Evolutionary conservation across 2,888 invertebrate species (phyloP), one percentile per base, ranked within the genome.

Genomic region (Heteromyza rotundicornis): DNA sequence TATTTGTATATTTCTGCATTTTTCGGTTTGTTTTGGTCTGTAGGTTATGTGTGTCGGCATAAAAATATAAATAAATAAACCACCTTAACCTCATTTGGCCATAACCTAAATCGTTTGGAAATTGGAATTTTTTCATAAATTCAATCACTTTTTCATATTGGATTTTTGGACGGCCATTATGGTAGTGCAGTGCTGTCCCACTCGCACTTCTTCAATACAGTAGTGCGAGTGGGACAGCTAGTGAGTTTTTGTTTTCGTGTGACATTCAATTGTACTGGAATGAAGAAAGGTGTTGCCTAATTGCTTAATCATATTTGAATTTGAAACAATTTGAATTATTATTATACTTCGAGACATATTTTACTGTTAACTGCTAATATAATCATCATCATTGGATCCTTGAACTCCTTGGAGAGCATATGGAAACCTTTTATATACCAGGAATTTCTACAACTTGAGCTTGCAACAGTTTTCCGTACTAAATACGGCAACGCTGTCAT

Each of bases 41-140:
- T 7, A 40, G 40, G 40, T 40, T 40, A 40, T 40, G 16, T n/a
- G 40, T 40, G 10, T 3, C n/a, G 16, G 16, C 40, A 40, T 3
- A 40, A 40, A 40, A 40, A 47, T 19, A 47, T 19, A 47, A 19
- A 77, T 78, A 78, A 78, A 79, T 79, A 80, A 76, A 74, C 66
- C 57, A 62, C 64, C 76, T 75, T 76, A 76, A 76, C 75, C 75
- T 76, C 74, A 75, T 71, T 75, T 71, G 63, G 63, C 67, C 74
- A 74, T 72, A 72, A 71, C 69, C 70, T 74, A 68, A 27, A 62
- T 57, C 70, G 67, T 66, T 63, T 74, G 71, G 70, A 70, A 71
- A 68, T 73, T 72, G 76, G 72, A 73, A 69, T 70, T 70, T 64
- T 71, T 59, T 24, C 22, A 50, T 20, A 57, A 66, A 63, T 60